Conservation (phyloP, 2,888 invertebrate genomes). For the Drosophila parthenogenetica region DNA sequence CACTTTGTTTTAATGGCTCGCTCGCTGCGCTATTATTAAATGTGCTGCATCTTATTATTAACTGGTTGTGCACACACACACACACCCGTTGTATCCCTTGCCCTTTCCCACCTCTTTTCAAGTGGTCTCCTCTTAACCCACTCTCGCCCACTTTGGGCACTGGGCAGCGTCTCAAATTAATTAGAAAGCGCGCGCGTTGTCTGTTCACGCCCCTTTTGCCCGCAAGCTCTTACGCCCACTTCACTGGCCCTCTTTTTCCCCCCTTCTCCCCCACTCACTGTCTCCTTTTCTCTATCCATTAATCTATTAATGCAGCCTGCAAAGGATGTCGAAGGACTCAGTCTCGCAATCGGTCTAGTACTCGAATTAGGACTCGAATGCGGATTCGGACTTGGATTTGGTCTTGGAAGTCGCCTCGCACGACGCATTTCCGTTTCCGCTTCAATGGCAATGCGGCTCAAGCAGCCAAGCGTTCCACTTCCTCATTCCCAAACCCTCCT, state of each 20-base stretch:
- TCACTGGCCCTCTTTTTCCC: background rate
- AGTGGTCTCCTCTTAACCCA: constrained; percentile 2
- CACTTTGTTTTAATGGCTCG: constrained; percentile 74
- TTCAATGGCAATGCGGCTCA: constrained; percentile 65
- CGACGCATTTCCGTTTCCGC: constrained; percentile 78
- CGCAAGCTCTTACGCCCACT: background rate
- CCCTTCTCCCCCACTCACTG: background rate
- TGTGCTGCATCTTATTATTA: constrained; percentile 78
- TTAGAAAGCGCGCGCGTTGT: constrained; percentile 43
- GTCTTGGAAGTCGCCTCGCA: constrained; percentile 19
- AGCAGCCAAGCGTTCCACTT: constrained; percentile 35
- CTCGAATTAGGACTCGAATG: background rate
- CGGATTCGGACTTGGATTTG: constrained; percentile 9
- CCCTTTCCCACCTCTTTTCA: background rate
- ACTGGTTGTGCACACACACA: constrained; percentile 30
- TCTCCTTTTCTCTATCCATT: constrained; percentile 47
- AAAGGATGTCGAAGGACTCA: background rate
- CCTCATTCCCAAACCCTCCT: background rate
- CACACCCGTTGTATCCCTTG: background rate
- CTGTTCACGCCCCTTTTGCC: constrained; percentile 28
- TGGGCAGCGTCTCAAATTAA: constrained; percentile 50
- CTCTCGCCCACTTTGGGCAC: constrained; percentile 2
- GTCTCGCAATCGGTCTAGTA: constrained; percentile 2
- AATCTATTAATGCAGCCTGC: constrained; percentile 70
- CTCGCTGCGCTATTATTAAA: constrained; percentile 72